Percentiles rank a stretch among this genome's conserved stretches.
Evolutionary conservation across 1,140 invertebrate species (phyloP).

Genomic region (Drosophila suzukii): DNA sequence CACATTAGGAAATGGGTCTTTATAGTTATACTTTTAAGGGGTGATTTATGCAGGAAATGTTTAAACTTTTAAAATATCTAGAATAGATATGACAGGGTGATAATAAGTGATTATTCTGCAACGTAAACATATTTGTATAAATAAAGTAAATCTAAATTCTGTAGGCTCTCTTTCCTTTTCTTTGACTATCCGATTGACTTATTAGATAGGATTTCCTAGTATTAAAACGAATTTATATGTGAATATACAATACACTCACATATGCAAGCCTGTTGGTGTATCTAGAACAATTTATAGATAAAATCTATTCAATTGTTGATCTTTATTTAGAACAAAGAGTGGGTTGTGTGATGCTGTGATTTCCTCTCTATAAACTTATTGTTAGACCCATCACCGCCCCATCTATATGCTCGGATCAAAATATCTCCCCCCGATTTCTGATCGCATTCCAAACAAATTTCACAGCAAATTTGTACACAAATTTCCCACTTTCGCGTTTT

Average conservation of each 20-base stretch:
- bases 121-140: no score
- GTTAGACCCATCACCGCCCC: slow-evolving; percentile 36
- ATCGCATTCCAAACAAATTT: slow-evolving; percentile 38
- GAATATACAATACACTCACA: neutral
- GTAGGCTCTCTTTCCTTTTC: no score
- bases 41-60: slow-evolving; percentile 10
- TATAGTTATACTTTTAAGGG: slow-evolving; percentile 23
- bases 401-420: slow-evolving; percentile 6
- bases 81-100: slow-evolving; percentile 10
- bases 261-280: slow-evolving; percentile 5
- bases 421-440: slow-evolving; percentile 6
- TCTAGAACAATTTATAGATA: slow-evolving; percentile 48
- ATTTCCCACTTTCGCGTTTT: slow-evolving; percentile 15
- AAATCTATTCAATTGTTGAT: slow-evolving; percentile 52
- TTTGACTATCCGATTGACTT: slow-evolving; percentile 11
- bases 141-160: no score
- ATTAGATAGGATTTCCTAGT: slow-evolving; percentile 6
- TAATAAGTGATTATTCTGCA: slow-evolving; percentile 6
- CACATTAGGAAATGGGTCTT: slow-evolving; percentile 2
- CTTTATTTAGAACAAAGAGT: slow-evolving; percentile 48
- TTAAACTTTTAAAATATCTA: neutral
- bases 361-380: slow-evolving; percentile 39
- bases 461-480: slow-evolving; percentile 19
- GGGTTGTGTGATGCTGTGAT: slow-evolving; percentile 33
- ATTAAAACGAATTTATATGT: slow-evolving; percentile 15